Evolutionary conservation across 2,888 invertebrate species (phyloP), one percentile per base, ranked within the genome.

Genomic region (Eupithecia exiguata): DNA sequence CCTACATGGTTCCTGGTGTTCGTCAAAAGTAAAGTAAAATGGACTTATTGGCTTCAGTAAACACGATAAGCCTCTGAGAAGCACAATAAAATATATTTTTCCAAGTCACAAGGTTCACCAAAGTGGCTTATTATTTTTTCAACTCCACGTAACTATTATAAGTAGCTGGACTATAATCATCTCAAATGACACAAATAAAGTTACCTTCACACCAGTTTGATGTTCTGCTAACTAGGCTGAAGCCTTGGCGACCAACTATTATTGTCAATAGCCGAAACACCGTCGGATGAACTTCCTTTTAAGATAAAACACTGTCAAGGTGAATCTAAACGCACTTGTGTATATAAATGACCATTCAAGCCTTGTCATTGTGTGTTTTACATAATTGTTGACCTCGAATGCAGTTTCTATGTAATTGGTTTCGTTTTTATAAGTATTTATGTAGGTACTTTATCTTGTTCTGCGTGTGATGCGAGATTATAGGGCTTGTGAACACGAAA

Each of bases 351-450:
- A 83, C 83, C 85, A 87, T 87, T 78, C 79, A 85, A 89, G 84
- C 92, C 91, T 92, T 92, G 92, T 89, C 83, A 86, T 87, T 87
- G 88, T 87, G 81, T 84, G 79, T 85, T 90, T 91, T 90, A 91
- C 89, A 90, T 91, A 90, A 91, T 86, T 83, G 84, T 76, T 79
- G 86, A 81, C 92, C 89, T 91, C 87, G 82, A 81, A 80, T 81
- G 83, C 83, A 83, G 84, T 86, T 85, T 85, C 83, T 86, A 81
- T 83, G 81, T 85, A 85, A 86, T 85, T 84, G 85, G 78, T 79
- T 81, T 83, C 77, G 78, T 69, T 76, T 49, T 69, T 76, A 65
- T 58, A 58, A 25, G 25, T 58, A 65, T 38, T 30, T 38, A 69
- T 71, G 69, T n/a, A n/a, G n/a, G n/a, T 74, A 76, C 80, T 77